These are phyloP conservation scores for Chloropsis hardwickii DNA, from an alignment of 2,113 vertebrate species.

Conservation along the genomic window DNA sequence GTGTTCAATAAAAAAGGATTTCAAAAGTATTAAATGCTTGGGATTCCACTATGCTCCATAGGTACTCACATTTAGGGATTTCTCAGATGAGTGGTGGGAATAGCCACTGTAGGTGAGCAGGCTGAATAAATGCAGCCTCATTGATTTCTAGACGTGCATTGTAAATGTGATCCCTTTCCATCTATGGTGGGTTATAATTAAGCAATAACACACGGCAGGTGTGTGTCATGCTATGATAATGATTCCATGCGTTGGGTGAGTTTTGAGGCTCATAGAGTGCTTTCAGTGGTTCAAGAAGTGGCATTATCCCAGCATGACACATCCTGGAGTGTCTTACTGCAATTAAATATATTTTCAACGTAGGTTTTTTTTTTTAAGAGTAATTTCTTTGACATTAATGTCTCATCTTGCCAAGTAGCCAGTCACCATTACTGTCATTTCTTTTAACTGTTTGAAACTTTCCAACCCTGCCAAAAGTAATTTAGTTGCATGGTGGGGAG, in stretches of 20 bases:
- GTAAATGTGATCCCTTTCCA: conserved; percentile 78
- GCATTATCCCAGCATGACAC: conserved; percentile 84
- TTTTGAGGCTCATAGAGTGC: conserved; percentile 81
- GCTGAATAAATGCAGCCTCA: conserved; percentile 71
- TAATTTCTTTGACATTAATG: conserved; percentile 80
- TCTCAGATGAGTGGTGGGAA: conserved; percentile 38
- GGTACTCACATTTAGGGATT: background rate
- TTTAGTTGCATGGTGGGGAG: conserved; percentile 12
- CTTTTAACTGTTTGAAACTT: conserved; percentile 68
- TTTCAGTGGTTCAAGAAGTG: conserved; percentile 85
- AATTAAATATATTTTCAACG: conserved; percentile 81
- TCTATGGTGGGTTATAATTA: conserved; percentile 84
- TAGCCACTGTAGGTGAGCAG: conserved; percentile 55
- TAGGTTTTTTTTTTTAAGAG: conserved; percentile 65
- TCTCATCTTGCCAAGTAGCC: conserved; percentile 76
- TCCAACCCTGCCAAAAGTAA: conserved; percentile 52
- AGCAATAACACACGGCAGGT: conserved; percentile 86
- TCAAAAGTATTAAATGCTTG: background rate
- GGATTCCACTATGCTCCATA: background rate
- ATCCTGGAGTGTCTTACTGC: conserved; percentile 82
- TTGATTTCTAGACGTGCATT: conserved; percentile 74
- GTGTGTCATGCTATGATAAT: conserved; percentile 85
- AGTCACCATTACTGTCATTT: conserved; percentile 66
- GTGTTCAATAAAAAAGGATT: background rate
- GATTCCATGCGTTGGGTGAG: conserved; percentile 85